Percentiles rank a stretch among this genome's conserved stretches.
phyloP scores from a whole-genome alignment of 2,113 vertebrate genomes.

The Psophia crepitans region DNA sequence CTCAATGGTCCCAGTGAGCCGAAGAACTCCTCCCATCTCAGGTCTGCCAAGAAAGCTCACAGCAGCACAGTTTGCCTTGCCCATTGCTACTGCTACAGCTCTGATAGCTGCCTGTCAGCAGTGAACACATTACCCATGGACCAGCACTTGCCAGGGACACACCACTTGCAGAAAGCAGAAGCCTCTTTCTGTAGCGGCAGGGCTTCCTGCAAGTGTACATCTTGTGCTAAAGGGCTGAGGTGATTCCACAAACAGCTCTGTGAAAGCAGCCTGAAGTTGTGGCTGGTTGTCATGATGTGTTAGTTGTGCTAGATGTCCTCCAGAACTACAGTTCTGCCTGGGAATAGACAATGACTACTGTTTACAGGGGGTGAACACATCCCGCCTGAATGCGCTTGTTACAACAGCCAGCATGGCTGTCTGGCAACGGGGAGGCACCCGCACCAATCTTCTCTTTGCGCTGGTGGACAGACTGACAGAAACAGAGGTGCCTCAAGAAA shows the following conservation, averaged over 20 bases:
- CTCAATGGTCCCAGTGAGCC: neutral
- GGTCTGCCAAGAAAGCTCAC: neutral
- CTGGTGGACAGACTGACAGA: neutral
- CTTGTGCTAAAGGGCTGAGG: slow-evolving; percentile 18
- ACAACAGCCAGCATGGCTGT: neutral
- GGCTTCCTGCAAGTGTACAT: neutral
- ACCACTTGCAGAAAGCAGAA: fast-evolving
- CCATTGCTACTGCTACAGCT: neutral
- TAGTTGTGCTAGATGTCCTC: slow-evolving; percentile 54
- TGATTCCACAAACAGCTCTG: slow-evolving; percentile 28
- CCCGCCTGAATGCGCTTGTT: neutral
- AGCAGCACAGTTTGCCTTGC: neutral
- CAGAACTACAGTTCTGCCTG: neutral
- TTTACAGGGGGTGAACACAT: neutral
- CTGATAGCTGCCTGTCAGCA: neutral
- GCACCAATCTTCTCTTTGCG: neutral
- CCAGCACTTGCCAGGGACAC: neutral
- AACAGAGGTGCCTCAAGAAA: neutral
- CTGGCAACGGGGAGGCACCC: neutral
- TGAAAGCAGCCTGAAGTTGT: slow-evolving; percentile 53
- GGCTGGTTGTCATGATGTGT: slow-evolving; percentile 52
- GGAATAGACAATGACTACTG: slow-evolving; percentile 1
- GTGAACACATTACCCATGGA: neutral
- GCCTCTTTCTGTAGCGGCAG: neutral
- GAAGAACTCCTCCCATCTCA: neutral